These are phyloP conservation scores for Montipora capitata DNA, from an alignment of 92 coral and sea anemone genomes.

Conservation along the genomic window DNA sequence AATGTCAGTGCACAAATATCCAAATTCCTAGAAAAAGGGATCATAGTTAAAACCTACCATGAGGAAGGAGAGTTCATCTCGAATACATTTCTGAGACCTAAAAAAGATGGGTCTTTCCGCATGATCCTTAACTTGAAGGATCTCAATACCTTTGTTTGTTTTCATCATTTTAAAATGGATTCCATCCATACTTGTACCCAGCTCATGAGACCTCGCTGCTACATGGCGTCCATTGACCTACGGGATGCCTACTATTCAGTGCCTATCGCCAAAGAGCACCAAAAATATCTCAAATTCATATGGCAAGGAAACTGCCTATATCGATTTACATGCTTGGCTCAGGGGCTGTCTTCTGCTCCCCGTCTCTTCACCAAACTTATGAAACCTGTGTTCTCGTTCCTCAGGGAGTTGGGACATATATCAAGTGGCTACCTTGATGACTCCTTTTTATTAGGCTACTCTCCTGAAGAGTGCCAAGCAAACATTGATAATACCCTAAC, in stretches of 20 bases:
- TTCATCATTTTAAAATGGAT: constrained; percentile 65
- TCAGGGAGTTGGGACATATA: constrained; percentile 63
- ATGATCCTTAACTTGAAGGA: constrained; percentile 52
- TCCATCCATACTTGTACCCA: constrained; percentile 54
- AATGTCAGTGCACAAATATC: constrained; percentile 51
- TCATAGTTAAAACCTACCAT: constrained; percentile 30
- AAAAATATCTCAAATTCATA: constrained; percentile 52
- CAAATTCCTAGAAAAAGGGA: constrained; percentile 58
- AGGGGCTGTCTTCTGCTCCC: constrained; percentile 73
- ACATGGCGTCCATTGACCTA: constrained; percentile 49
- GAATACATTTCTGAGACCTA: constrained; percentile 35
- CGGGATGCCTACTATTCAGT: constrained; percentile 1
- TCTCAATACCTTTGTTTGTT: constrained; percentile 50
- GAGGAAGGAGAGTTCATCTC: constrained; percentile 53
- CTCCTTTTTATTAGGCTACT: constrained; percentile 50
- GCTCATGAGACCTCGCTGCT: constrained; percentile 53
- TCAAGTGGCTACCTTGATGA: constrained; percentile 74
- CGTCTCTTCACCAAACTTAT: constrained; percentile 69
- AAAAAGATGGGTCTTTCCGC: neutral
- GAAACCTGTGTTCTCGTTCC: constrained; percentile 65
- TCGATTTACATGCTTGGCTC: constrained; percentile 66
- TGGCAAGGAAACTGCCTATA: constrained; percentile 48
- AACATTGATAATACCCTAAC: constrained; percentile 59
- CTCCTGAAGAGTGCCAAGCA: constrained; percentile 50
- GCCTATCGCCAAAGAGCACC: constrained; percentile 45